Percentiles rank a stretch among this genome's conserved stretches.
Evolutionary conservation across 2,888 invertebrate genomes (phyloP).

Genomic region (Agrochola macilenta): DNA sequence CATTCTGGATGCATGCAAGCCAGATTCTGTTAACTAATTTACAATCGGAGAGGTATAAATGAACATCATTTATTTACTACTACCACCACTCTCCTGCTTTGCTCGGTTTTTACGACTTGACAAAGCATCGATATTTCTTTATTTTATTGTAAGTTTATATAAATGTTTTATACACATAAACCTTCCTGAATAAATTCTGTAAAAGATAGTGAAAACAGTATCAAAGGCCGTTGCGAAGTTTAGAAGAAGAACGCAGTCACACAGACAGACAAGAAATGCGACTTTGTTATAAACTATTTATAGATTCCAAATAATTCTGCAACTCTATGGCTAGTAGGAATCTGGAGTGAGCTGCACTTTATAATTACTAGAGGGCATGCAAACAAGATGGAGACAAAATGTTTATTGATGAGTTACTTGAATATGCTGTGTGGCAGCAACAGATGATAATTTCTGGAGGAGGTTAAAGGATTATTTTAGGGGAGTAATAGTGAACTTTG

Average conservation of each 20-base stretch:
- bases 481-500: not conserved
- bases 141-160: too few species aligned
- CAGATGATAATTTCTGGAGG: not conserved
- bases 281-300: not conserved
- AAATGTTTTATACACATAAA: too few species aligned
- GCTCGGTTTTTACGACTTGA: too few species aligned
- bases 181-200: too few species aligned
- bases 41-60: conserved; percentile 24
- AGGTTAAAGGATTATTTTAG: not conserved
- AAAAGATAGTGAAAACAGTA: too few species aligned
- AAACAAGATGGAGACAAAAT: conserved; percentile 8
- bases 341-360: not conserved
- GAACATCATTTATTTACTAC: conserved; percentile 22
- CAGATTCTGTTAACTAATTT: conserved; percentile 15
- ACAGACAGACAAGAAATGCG: too few species aligned
- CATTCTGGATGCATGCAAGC: not conserved
- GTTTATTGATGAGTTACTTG: conserved; percentile 30
- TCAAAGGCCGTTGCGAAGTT: not conserved
- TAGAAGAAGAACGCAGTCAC: not conserved
- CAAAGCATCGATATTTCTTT: too few species aligned
- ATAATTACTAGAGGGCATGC: conserved; percentile 5
- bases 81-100: too few species aligned
- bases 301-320: conserved; percentile 17
- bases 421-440: conserved; percentile 20
- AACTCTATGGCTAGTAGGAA: not conserved